These are phyloP conservation scores for Acleris cristana DNA, from an alignment of 2,888 invertebrate species.

Conservation along the genomic window DNA sequence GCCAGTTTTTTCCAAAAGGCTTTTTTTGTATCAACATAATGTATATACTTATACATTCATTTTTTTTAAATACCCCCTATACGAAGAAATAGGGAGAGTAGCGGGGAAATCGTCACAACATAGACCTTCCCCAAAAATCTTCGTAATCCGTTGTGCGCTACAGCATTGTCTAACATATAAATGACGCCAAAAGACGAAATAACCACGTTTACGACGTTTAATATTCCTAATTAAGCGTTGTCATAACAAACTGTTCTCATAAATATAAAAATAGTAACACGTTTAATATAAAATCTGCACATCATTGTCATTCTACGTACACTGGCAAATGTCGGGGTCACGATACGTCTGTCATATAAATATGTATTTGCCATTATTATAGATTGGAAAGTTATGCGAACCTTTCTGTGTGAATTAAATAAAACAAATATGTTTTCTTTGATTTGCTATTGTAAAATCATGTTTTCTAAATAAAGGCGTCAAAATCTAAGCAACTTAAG, in stretches of 20 bases:
- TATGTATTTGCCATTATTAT: slow-evolving; percentile 28
- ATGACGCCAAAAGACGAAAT: neutral
- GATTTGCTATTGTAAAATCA: no score
- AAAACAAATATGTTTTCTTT: neutral
- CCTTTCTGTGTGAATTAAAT: neutral
- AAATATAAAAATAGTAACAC: slow-evolving; percentile 41
- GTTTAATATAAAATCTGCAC: slow-evolving; percentile 57
- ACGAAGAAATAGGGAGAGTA: no score
- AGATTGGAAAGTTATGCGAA: slow-evolving; percentile 32
- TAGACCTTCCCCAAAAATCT: no score
- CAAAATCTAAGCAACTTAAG: no score
- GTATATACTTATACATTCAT: no score
- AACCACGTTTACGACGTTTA: neutral
- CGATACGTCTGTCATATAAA: slow-evolving; percentile 19
- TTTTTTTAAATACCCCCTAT: no score
- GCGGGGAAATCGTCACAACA: no score
- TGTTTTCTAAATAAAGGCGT: no score
- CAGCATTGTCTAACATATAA: neutral
- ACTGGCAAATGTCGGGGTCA: slow-evolving; percentile 35
- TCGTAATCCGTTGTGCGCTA: no score
- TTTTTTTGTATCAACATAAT: no score
- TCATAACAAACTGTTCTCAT: slow-evolving; percentile 22
- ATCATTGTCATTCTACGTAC: slow-evolving; percentile 50
- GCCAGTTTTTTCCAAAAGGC: no score
- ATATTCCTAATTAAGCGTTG: slow-evolving; percentile 11